Conservation (phyloP, 2,797 vertebrate genomes). For the Smutsia gigantea region DNA sequence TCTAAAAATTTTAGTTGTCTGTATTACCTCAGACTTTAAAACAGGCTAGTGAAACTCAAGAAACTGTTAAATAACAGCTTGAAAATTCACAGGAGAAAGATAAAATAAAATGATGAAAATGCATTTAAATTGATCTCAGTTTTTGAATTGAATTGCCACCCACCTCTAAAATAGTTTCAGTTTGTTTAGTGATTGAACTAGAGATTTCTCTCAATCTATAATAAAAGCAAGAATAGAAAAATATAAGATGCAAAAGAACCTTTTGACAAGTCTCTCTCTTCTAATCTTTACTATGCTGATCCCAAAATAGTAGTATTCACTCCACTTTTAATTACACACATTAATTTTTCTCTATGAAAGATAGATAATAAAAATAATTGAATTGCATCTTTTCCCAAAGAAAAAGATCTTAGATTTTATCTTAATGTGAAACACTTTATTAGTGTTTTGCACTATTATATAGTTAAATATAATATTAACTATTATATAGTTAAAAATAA, state of each 20-base stretch:
- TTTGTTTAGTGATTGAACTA: neutral
- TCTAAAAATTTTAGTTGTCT: slow-evolving; percentile 49
- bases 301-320: neutral
- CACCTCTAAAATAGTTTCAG: neutral
- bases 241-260: neutral
- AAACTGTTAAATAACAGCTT: slow-evolving; percentile 58
- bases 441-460: too few species aligned
- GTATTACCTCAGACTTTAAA: slow-evolving; percentile 56
- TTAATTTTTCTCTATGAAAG: slow-evolving; percentile 6
- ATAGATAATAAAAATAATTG: neutral
- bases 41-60: slow-evolving; percentile 21
- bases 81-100: slow-evolving; percentile 43
- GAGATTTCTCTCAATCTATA: neutral
- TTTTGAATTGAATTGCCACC: slow-evolving; percentile 26
- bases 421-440: neutral
- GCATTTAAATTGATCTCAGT: slow-evolving; percentile 5
- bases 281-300: neutral
- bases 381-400: neutral
- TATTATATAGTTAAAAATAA: too few species aligned
- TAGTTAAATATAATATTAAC: too few species aligned
- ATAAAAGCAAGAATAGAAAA: neutral
- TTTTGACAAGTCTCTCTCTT: neutral
- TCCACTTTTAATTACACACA: neutral
- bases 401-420: neutral
- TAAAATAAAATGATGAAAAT: slow-evolving; percentile 10